Evolutionary conservation across 2,888 invertebrate species (phyloP).

Genomic region (Girardia tigrina): DNA sequence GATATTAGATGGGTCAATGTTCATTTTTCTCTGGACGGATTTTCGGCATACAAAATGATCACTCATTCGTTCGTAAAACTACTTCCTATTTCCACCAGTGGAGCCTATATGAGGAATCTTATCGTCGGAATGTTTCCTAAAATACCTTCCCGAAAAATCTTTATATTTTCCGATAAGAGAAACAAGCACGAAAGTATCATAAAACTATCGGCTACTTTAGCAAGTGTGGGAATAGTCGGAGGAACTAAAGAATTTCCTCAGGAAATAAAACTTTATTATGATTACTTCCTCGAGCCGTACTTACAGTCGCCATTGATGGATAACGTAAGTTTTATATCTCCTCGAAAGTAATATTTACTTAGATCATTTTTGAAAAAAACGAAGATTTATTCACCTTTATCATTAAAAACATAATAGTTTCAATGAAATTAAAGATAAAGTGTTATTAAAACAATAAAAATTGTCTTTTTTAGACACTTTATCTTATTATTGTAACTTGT

Average conservation of each 20-base stretch:
- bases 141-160: background rate
- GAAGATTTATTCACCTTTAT: no score
- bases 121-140: background rate
- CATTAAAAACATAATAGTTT: no score
- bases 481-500: no score
- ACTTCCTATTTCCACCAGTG: background rate
- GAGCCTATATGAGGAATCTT: background rate
- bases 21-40: background rate
- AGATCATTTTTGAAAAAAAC: no score
- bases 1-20: slow-evolving; percentile 1
- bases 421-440: no score
- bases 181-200: background rate
- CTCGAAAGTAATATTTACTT: no score
- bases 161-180: background rate
- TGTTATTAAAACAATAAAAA: no score
- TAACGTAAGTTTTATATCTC: background rate
- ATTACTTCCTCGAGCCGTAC: background rate
- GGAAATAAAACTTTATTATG: background rate
- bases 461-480: no score
- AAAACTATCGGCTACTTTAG: background rate
- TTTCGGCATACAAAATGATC: background rate
- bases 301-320: background rate
- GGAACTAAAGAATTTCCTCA: background rate
- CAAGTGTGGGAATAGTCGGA: background rate
- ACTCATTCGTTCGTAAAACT: background rate